phyloP scores from a whole-genome alignment of 37 sponge, comb jelly and placozoan genomes.

The Tethya wilhelma region DNA sequence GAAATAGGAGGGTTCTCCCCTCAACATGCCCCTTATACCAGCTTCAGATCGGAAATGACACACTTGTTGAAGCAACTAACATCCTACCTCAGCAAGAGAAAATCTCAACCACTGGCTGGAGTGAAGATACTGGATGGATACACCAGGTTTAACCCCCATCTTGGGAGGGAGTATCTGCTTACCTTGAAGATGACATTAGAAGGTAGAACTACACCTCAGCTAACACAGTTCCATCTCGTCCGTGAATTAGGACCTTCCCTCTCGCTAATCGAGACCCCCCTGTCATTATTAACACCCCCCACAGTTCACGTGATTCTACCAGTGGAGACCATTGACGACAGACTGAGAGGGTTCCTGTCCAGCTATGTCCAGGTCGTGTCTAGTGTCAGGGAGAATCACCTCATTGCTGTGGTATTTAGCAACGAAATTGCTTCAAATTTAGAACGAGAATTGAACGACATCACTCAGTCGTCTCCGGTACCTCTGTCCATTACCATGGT shows the following conservation, averaged over 20 bases:
- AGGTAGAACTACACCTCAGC: neutral
- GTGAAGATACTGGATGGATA: conserved; percentile 29
- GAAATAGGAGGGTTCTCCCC: conserved; percentile 2
- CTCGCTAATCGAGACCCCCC: conserved; percentile 1
- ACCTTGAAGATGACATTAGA: conserved; percentile 6
- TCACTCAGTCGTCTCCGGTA: neutral
- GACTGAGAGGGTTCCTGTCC: conserved; percentile 10
- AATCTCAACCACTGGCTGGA: neutral
- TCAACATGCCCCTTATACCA: neutral
- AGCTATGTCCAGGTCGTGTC: conserved; percentile 8
- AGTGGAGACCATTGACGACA: neutral
- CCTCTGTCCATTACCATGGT: conserved; percentile 4
- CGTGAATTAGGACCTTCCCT: neutral
- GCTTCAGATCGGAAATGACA: conserved; percentile 12
- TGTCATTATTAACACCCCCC: neutral
- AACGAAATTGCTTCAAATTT: conserved; percentile 11
- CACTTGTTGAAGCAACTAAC: conserved; percentile 8
- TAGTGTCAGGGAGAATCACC: conserved; percentile 9
- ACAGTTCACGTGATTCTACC: conserved; percentile 20
- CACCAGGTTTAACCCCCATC: conserved; percentile 22
- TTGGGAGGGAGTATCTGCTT: conserved; percentile 32
- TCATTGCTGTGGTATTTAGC: conserved; percentile 46
- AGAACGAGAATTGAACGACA: neutral
- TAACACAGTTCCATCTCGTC: conserved; percentile 11
- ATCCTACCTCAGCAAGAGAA: neutral